Evolutionary conservation across 2,888 invertebrate species (phyloP), one percentile per base, ranked within the genome.

Genomic region (Sipunculus nudus): DNA sequence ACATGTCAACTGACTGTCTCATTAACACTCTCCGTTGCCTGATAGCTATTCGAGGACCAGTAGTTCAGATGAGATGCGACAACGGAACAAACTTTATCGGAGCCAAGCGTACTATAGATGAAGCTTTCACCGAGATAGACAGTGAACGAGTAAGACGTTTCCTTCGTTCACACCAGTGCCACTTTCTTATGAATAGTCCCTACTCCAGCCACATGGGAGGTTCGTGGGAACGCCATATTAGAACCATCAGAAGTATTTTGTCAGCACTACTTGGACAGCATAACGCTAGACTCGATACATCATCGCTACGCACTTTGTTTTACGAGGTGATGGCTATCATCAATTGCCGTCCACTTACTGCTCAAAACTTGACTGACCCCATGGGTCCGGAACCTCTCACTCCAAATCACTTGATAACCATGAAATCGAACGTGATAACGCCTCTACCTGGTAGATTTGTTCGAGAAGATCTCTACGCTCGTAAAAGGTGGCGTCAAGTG

Each of bases 351-450:
- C 72, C 72, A 13, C 46, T 72, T 1, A 58, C 61, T 19, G 53
- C 58, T 6, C 43, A 59, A 2, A 52, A 57, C 28, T 8, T 70
- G 4, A 61, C 65, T 46, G 67, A 68, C 45, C 59, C 61, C 0
- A 4, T 53, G n/a, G 41, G 59, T 19, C n/a, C 13, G 3, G 59
- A 45, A 35, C 70, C 70, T 2, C 45, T 71, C 10, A 67, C 61
- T 31, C 72, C 68, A 19, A 70, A 72, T 52, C 58, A 65, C 35
- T 29, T 70, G 19, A 38, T 70, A 3, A 67, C 68, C 3, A 50
- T 63, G 56, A 68, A 70, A 53, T 53, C 61, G 1, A 54, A 60
- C 3, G 5, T 60, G 16, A 0, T 50, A 5, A 6, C 49, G 4
- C 21, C 45, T 2, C 50, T 52, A 13, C 61, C 57, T 21, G 61